Evolutionary conservation across 2,888 invertebrate genomes (phyloP).

Genomic region (Tetragonisca angustula): DNA sequence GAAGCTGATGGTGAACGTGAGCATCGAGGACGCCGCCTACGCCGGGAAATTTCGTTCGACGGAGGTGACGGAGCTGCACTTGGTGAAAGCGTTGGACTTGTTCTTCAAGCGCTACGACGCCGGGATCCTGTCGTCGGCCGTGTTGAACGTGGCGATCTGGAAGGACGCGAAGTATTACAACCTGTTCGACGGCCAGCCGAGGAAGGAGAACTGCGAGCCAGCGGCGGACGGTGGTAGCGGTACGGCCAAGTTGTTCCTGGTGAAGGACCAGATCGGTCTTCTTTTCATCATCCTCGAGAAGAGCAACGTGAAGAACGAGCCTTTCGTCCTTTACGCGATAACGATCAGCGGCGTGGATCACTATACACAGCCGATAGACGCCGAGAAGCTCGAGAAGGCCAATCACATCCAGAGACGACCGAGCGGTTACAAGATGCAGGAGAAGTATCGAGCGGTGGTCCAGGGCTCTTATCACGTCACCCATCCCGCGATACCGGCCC

Average conservation of each 20-base stretch:
- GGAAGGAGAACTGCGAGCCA: constrained; percentile 73
- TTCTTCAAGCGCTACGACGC: constrained; percentile 77
- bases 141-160: constrained; percentile 80
- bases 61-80: constrained; percentile 75
- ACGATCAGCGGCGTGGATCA: constrained; percentile 63
- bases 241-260: constrained; percentile 77
- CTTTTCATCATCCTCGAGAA: constrained; percentile 79
- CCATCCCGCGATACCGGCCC: constrained; percentile 71
- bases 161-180: constrained; percentile 71
- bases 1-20: constrained; percentile 71
- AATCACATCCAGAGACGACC: constrained; percentile 68
- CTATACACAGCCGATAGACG: constrained; percentile 55
- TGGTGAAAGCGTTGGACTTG: constrained; percentile 77
- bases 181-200: constrained; percentile 79
- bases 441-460: constrained; percentile 75
- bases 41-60: constrained; percentile 79
- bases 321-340: constrained; percentile 76
- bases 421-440: constrained; percentile 75
- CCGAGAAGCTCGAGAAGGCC: constrained; percentile 54
- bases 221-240: constrained; percentile 55
- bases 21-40: constrained; percentile 77
- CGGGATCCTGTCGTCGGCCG: constrained; percentile 76
- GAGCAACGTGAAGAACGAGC: constrained; percentile 76
- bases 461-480: constrained; percentile 77
- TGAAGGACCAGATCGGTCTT: constrained; percentile 74